Base-by-base conservation (phyloP, 2,888 invertebrate genomes). In the Dioctria rufipes region DNA sequence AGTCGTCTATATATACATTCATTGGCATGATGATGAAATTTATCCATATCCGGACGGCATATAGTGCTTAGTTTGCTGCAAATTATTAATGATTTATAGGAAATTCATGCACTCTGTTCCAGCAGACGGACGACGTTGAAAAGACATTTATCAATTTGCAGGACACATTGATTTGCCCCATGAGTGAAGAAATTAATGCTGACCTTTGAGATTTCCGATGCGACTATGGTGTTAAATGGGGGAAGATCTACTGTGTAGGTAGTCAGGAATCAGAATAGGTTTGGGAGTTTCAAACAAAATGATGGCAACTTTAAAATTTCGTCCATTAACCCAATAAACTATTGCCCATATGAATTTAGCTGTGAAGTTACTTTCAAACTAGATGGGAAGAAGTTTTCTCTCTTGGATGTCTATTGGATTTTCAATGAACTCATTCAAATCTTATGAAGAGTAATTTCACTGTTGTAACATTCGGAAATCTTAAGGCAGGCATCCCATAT, bases 371-470 rank as follows among this genome's bases (percentile, higher is more conserved):
- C 67, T 67, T 67, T 13, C 46, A 39, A 46, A 67, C 67, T 46
- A 25, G 25, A 25, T 6, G 46, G 46, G 51, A 11, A 49, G 49
- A 71, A 71, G 69, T 71, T 71, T 11, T 49, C 9, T 25, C 25
- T 58, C 58, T 46, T 46, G 46, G 69, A 51, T 71, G 43, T 5
- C 25, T 71, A 51, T 71, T 51, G 69, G 69, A 25, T 71, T 71
- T 25, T 71, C 69, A 71, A 71, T 71, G 69, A 71, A 71, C 69
- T 71, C 69, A 71, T 71, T 71, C 51, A 51, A 71, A 51, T 71
- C 69, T 49, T 71, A 71, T 71, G 69, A 49, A 71, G 69, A 71
- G 69, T 71, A 71, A 71, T 71, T 46, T 25, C 51, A 71, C 25
- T 25, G 51, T 4, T 46, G 49, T 8, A 37, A 3, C 49, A 25